phyloP scores from a whole-genome alignment of 2,113 vertebrate species.

The Anser cygnoides region DNA sequence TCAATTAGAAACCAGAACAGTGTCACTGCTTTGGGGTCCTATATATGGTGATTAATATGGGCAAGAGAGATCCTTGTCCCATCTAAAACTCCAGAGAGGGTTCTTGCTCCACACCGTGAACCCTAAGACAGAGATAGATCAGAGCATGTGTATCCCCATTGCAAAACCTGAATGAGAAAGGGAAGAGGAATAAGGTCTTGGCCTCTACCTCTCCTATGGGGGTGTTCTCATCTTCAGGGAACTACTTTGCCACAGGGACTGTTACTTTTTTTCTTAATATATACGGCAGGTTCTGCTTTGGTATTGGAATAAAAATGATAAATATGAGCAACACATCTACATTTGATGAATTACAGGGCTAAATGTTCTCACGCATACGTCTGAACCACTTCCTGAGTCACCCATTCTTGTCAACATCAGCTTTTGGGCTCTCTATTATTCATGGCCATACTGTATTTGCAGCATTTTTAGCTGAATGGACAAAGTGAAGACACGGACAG shows the following conservation, averaged over 20 bases:
- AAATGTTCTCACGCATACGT: constrained; percentile 63
- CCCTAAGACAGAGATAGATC: background rate
- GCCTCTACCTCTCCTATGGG: background rate
- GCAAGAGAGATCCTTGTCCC: background rate
- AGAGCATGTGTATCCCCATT: background rate
- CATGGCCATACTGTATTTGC: constrained; percentile 27
- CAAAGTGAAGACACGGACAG: background rate
- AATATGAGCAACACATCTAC: constrained; percentile 25
- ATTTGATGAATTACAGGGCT: constrained; percentile 47
- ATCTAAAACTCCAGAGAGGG: background rate
- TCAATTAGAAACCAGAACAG: background rate
- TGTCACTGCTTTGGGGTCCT: background rate
- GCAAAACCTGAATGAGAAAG: background rate
- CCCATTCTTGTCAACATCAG: constrained; percentile 52
- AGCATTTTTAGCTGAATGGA: constrained; percentile 39
- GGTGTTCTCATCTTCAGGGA: background rate
- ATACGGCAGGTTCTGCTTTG: background rate
- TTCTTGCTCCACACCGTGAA: background rate
- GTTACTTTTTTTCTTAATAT: background rate
- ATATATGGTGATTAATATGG: background rate
- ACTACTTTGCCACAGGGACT: background rate
- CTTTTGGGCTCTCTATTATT: constrained; percentile 62
- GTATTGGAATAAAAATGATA: constrained; percentile 46
- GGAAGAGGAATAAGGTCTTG: background rate
- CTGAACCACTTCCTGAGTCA: constrained; percentile 64